phyloP scores from a whole-genome alignment of 2,888 invertebrate genomes.

The Cryptus armator region DNA sequence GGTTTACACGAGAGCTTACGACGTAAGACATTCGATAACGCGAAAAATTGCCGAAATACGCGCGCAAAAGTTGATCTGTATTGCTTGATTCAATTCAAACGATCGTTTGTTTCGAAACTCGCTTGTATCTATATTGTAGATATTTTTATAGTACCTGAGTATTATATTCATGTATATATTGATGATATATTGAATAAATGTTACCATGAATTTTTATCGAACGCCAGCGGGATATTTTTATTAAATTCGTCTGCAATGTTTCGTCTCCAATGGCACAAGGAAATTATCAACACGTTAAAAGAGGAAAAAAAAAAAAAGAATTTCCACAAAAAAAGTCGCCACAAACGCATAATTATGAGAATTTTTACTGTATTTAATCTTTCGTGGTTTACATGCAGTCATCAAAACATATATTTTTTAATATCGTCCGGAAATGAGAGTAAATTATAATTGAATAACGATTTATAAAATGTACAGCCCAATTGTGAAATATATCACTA shows the following conservation, averaged over 20 bases:
- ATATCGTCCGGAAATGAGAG: no score
- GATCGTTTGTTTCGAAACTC: slow-evolving; percentile 31
- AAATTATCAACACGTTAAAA: no score
- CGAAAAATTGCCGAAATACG: slow-evolving; percentile 16
- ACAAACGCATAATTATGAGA: not conserved
- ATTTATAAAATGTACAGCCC: not conserved
- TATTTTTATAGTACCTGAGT: slow-evolving; percentile 63
- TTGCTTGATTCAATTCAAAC: slow-evolving; percentile 25
- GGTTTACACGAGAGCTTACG: slow-evolving; percentile 26
- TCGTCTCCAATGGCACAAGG: no score
- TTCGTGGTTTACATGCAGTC: not conserved
- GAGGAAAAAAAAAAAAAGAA: no score
- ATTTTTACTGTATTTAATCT: not conserved
- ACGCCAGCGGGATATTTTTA: not conserved
- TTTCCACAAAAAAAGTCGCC: no score
- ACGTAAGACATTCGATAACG: not conserved
- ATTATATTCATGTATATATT: slow-evolving; percentile 47
- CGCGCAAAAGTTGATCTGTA: slow-evolving; percentile 14
- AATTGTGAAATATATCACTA: not conserved
- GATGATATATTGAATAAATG: slow-evolving; percentile 45
- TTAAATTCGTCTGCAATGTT: no score
- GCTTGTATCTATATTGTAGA: slow-evolving; percentile 58
- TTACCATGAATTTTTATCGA: slow-evolving; percentile 53
- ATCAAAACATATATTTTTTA: not conserved
- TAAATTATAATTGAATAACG: not conserved